Base-by-base conservation (phyloP, 2,113 vertebrate species). In the Zosterops lateralis region DNA sequence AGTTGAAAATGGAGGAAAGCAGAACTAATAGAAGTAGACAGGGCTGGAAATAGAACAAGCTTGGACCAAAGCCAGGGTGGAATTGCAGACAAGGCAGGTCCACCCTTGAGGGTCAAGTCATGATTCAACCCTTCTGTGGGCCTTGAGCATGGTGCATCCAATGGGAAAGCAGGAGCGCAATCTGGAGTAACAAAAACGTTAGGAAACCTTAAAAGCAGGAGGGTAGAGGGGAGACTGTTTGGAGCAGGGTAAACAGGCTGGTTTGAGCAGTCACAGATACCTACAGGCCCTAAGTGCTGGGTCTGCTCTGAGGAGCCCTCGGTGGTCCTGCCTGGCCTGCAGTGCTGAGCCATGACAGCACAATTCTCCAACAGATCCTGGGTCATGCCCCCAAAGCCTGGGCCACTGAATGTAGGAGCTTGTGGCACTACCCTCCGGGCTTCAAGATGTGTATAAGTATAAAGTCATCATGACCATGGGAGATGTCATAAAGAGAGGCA, bases 241-340 rank as follows among this genome's bases (percentile, higher is more conserved):
- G 56, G 9, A 66, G 12, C 14, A 44, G 29, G 11, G 29, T 38
- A 36, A 77, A n/a, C 4, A 34, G 40, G 12, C 9, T 72, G 48
- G 54, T 56, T 3, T 17, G 34, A 36, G 32, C 48, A 70, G 40
- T 21, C 62, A 60, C 14, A 6, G 5, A 18, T 1, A 7, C 24
- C 17, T 71, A 3, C 0, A 1, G 56, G 45, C 20, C 36, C 42
- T 47, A n/a, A 57, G 12, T 19, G 19, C 34, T 4, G 4, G 40
- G 21, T 28, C 32, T 80, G 8, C 22, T 34, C 68, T 75, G 58
- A 72, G 65, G 17, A 58, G 11, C 18, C 19, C 15, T 60, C 5
- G 6, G 20, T 9, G 40, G 44, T 19, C 44, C 54, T 57, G 29
- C 12, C 26, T 66, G 66, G 45, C 32, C 44, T 48, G 6, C 12